A percentile compares a stretch with the other conserved stretches of the same genome.
phyloP scores from a whole-genome alignment of 2,888 invertebrate species.

The Acholoe squamosa region DNA sequence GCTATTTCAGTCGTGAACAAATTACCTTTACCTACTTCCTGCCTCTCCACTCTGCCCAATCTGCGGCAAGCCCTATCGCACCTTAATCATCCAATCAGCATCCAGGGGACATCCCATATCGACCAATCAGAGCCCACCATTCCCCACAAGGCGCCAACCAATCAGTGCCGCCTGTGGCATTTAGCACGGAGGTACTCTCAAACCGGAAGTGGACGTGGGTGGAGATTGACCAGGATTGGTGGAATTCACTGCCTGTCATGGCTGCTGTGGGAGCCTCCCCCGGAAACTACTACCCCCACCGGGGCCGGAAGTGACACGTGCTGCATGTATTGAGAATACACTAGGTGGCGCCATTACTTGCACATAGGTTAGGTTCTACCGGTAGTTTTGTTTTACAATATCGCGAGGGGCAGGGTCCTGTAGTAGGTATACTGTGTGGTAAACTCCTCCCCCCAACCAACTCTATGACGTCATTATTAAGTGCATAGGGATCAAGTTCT shows the following conservation, averaged over 20 bases:
- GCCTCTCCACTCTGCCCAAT: neutral
- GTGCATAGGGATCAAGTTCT: no score
- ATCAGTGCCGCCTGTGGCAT: conserved; percentile 4
- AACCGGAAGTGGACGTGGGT: neutral
- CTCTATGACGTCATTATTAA: no score
- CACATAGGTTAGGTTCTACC: no score
- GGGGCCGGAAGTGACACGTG: neutral
- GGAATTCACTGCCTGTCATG: neutral
- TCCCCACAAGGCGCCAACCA: neutral
- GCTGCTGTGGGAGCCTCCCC: neutral
- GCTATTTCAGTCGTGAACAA: neutral
- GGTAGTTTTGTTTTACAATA: no score
- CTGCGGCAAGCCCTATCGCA: neutral
- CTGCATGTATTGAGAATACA: neutral
- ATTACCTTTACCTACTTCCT: neutral
- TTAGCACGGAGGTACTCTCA: neutral
- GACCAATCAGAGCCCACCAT: neutral
- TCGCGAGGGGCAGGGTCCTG: no score
- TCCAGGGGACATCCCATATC: neutral
- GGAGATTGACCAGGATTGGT: neutral
- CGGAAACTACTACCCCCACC: neutral
- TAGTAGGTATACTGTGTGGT: no score
- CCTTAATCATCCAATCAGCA: conserved; percentile 37
- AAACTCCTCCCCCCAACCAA: no score
- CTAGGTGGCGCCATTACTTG: no score